phyloP scores from a whole-genome alignment of 1,140 invertebrate genomes.

The Plodia interpunctella region DNA sequence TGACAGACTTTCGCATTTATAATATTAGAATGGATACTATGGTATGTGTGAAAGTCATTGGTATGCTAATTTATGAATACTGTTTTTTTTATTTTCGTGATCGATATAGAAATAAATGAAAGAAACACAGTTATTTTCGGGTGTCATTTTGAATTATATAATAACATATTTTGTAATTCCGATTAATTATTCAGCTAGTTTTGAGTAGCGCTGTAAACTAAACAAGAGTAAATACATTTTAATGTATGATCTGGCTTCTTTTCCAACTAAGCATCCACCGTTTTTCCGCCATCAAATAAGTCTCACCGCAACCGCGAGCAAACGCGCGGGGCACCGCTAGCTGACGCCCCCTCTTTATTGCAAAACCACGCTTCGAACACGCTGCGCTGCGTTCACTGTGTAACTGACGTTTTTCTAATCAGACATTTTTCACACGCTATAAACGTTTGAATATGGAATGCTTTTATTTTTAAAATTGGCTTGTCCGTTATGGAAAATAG shows the following conservation, averaged over 20 bases:
- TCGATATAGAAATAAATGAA: too few species aligned
- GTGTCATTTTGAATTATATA: too few species aligned
- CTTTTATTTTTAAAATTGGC: background rate
- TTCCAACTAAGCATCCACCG: background rate
- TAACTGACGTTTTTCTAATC: background rate
- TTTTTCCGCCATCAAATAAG: slow-evolving; percentile 2
- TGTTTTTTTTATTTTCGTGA: too few species aligned
- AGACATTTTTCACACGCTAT: background rate
- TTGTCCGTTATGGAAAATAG: background rate
- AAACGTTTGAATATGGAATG: background rate
- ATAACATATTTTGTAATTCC: too few species aligned
- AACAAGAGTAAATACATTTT: background rate
- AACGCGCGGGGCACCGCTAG: background rate
- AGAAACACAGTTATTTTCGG: too few species aligned
- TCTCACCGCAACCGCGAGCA: background rate
- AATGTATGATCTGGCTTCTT: background rate
- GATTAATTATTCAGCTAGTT: too few species aligned
- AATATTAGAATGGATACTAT: too few species aligned
- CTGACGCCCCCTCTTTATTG: background rate
- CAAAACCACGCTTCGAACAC: slow-evolving; percentile 1
- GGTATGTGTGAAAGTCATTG: too few species aligned
- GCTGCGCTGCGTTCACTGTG: background rate
- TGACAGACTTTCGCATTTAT: too few species aligned
- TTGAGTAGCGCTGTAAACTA: too few species aligned
- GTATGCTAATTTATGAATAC: too few species aligned